Evolutionary conservation across 2,113 vertebrate genomes (phyloP).

Genomic region (Aspidoscelis tigris): DNA sequence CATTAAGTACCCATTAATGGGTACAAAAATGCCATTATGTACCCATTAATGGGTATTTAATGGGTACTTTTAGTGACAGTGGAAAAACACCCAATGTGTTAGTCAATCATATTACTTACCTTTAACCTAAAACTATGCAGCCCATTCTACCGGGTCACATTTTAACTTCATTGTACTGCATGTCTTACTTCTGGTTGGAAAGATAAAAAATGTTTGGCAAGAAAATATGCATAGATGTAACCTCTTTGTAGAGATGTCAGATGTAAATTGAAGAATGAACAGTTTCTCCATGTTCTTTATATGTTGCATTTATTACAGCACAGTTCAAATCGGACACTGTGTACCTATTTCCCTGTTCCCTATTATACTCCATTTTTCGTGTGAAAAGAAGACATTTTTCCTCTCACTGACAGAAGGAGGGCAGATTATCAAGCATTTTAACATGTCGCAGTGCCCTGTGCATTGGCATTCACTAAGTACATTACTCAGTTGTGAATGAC

Average conservation of each 20-base stretch:
- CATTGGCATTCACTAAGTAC: slow-evolving; percentile 1
- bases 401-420: neutral
- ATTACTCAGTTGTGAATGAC: slow-evolving; percentile 6
- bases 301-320: slow-evolving; percentile 21
- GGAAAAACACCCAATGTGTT: too few species aligned
- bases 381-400: slow-evolving; percentile 21
- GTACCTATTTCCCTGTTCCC: neutral
- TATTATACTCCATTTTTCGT: slow-evolving; percentile 21
- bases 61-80: too few species aligned
- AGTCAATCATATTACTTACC: too few species aligned
- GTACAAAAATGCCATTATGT: too few species aligned
- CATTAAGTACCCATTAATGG: too few species aligned
- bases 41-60: too few species aligned
- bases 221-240: slow-evolving; percentile 20
- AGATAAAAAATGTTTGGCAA: neutral
- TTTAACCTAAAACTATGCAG: too few species aligned
- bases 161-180: neutral
- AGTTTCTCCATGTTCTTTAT: rapidly evolving
- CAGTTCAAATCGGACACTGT: neutral
- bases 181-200: neutral
- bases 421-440: slow-evolving; percentile 28
- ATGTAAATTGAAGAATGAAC: neutral
- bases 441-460: neutral
- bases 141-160: neutral
- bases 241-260: neutral